Conservation (phyloP, 2,113 vertebrate species). For the Sander lucioperca region DNA sequence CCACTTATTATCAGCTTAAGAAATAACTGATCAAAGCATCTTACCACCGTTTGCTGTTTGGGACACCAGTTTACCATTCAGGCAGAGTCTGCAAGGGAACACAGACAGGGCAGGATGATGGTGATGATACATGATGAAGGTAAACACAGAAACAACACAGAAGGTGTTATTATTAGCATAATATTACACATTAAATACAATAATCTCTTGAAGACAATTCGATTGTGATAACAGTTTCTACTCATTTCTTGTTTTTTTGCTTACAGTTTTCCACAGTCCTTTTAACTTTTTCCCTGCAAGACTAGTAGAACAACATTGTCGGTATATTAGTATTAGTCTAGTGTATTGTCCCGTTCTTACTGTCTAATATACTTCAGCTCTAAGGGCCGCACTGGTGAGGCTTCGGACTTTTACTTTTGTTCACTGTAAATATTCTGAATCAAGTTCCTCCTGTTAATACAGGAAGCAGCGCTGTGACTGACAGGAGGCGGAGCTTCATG, state of each 20-base stretch:
- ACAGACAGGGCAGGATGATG: background rate
- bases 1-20: background rate
- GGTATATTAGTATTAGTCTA: background rate
- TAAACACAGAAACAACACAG: background rate
- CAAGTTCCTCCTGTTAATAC: background rate
- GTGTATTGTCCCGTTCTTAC: background rate
- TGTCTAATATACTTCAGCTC: no score
- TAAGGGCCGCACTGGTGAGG: background rate
- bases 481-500: background rate
- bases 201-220: background rate
- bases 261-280: no score
- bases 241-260: background rate
- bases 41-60: conserved; percentile 85
- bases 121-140: background rate
- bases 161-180: background rate
- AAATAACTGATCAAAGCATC: conserved; percentile 27
- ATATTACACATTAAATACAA: background rate
- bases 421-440: background rate
- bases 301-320: no score
- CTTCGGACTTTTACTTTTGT: background rate
- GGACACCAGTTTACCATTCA: conserved; percentile 90
- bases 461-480: background rate
- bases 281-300: no score
- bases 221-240: background rate
- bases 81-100: conserved; percentile 87